phyloP scores from a whole-genome alignment of 2,888 invertebrate species.

The Gastracanthus pulcherrimus region DNA sequence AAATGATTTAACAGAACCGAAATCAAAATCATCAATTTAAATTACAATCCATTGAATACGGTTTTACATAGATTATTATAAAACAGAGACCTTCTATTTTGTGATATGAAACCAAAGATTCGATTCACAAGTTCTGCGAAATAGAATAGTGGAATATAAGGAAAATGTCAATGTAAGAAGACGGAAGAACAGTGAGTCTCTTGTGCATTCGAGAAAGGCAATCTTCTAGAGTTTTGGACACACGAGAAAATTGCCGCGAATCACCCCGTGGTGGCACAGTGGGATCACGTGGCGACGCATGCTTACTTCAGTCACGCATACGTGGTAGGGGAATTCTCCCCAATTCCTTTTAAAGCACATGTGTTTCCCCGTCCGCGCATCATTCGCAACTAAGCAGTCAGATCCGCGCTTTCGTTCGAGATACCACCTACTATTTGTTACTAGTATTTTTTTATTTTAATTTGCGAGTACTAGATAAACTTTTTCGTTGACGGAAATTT shows the following conservation, averaged over 20 bases:
- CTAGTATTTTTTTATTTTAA: background rate
- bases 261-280: constrained; percentile 6
- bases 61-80: background rate
- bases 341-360: constrained; percentile 34
- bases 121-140: background rate
- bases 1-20: no score
- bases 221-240: constrained; percentile 4
- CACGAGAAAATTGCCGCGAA: constrained; percentile 17
- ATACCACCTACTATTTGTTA: background rate
- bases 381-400: background rate
- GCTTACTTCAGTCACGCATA: background rate
- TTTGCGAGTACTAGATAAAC: no score
- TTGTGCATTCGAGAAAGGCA: constrained; percentile 20
- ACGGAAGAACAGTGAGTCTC: background rate
- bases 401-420: background rate
- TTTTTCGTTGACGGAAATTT: no score
- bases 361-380: constrained; percentile 1
- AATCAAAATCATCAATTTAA: no score
- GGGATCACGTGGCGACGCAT: constrained; percentile 36
- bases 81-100: background rate
- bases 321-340: constrained; percentile 16
- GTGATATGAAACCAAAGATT: background rate
- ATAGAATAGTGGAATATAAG: background rate
- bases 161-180: background rate
- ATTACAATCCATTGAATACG: no score